These are phyloP conservation scores for Mustela erminea DNA, from an alignment of 2,797 vertebrate species.

Conservation along the genomic window DNA sequence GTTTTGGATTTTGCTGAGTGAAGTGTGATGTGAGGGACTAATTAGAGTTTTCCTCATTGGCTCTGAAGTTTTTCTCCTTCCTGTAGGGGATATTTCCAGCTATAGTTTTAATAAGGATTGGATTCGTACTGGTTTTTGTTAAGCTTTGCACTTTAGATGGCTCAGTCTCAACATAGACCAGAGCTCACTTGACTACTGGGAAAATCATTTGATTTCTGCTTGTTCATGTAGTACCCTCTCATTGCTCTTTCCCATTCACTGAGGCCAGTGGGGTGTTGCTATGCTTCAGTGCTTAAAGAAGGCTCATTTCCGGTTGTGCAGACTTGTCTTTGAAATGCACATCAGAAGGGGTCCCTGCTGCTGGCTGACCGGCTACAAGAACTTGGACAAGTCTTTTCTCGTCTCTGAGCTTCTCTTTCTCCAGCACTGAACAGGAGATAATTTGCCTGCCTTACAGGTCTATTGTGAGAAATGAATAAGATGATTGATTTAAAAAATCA, in stretches of 20 bases:
- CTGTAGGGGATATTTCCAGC: background rate
- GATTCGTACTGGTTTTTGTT: conserved; percentile 35
- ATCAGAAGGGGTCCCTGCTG: background rate
- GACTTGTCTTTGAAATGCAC: background rate
- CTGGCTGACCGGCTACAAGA: background rate
- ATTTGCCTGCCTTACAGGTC: background rate
- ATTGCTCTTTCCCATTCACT: background rate
- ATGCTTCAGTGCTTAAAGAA: background rate
- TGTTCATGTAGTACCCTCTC: background rate
- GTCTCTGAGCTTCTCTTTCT: conserved; percentile 1
- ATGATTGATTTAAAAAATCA: background rate
- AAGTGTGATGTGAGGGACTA: conserved; percentile 39
- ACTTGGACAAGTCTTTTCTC: background rate
- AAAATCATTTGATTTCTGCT: conserved; percentile 54
- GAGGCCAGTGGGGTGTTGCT: background rate
- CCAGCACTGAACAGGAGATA: conserved; percentile 23
- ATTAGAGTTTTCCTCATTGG: conserved; percentile 57
- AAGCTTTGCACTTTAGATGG: conserved; percentile 34
- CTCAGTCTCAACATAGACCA: background rate
- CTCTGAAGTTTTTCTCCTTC: conserved; percentile 26
- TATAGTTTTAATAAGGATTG: conserved; percentile 13
- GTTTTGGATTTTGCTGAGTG: conserved; percentile 39
- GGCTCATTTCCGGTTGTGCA: background rate
- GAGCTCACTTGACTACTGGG: background rate
- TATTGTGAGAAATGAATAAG: conserved; percentile 42